These are phyloP conservation scores for Holothuria scabra DNA, from an alignment of 53 echinoderm and acorn worm genomes.

Conservation along the genomic window DNA sequence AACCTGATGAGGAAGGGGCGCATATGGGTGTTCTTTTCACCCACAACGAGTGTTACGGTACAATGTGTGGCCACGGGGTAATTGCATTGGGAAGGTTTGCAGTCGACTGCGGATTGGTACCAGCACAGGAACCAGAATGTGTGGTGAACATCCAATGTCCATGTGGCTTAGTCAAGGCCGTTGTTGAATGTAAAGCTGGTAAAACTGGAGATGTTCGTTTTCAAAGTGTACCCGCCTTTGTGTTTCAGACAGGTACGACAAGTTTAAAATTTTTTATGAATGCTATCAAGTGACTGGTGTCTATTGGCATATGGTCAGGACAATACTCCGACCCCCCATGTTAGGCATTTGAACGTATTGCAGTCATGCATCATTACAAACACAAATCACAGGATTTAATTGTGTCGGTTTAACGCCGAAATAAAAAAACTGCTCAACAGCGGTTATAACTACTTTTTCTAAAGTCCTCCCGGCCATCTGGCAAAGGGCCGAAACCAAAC, in stretches of 20 bases:
- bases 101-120: constrained; percentile 48
- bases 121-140: constrained; percentile 53
- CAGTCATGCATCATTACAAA: no score
- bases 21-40: constrained; percentile 73
- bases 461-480: no score
- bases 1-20: constrained; percentile 61
- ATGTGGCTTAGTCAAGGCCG: constrained; percentile 80
- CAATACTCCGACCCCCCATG: no score
- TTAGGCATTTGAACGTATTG: no score
- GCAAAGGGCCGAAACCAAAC: no score
- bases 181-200: constrained; percentile 69
- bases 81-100: constrained; percentile 79
- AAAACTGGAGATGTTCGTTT: constrained; percentile 63
- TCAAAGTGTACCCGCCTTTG: constrained; percentile 86
- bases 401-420: no score
- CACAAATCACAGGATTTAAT: no score
- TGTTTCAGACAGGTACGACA: constrained; percentile 62
- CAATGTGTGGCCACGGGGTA: constrained; percentile 43
- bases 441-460: no score
- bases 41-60: constrained; percentile 82
- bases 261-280: no score
- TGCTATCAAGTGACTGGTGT: no score
- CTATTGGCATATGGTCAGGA: no score
- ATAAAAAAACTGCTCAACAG: no score
- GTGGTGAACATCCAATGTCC: constrained; percentile 86